Percentiles rank a stretch among this genome's conserved stretches.
Evolutionary conservation across 2,888 invertebrate genomes (phyloP).

Genomic region (Fragum whitleyi): DNA sequence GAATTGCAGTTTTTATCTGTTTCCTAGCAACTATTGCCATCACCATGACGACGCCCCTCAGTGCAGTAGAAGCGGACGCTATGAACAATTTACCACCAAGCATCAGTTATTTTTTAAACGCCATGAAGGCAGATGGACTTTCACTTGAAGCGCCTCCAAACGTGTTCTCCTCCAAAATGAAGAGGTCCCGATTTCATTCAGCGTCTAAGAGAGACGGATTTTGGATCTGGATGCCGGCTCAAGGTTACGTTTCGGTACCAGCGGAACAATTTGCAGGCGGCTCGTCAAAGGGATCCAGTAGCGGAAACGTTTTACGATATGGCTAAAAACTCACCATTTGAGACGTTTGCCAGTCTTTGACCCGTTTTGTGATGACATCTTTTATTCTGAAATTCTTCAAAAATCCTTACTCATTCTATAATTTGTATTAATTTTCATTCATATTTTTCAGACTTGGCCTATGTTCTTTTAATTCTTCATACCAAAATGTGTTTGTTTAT

Average conservation of each 20-base stretch:
- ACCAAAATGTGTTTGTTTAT: too few species aligned
- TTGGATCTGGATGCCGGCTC: slow-evolving; percentile 84
- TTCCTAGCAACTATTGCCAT: slow-evolving; percentile 58
- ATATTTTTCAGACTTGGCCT: not conserved
- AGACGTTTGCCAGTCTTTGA: too few species aligned
- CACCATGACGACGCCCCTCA: slow-evolving; percentile 51
- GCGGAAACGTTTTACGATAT: slow-evolving; percentile 78
- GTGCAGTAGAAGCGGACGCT: slow-evolving; percentile 48
- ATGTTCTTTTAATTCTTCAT: not conserved
- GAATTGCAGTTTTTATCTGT: slow-evolving; percentile 45
- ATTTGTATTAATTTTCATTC: too few species aligned
- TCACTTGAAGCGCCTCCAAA: slow-evolving; percentile 67
- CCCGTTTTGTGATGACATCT: too few species aligned
- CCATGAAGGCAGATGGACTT: slow-evolving; percentile 62
- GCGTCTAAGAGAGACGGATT: slow-evolving; percentile 70
- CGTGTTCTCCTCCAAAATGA: slow-evolving; percentile 65
- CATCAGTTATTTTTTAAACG: slow-evolving; percentile 57
- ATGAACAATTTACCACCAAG: slow-evolving; percentile 48
- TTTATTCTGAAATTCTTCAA: too few species aligned
- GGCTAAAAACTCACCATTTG: slow-evolving; percentile 64
- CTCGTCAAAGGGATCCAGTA: slow-evolving; percentile 41
- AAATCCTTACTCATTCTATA: too few species aligned
- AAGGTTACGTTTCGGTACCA: slow-evolving; percentile 82
- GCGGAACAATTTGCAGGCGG: slow-evolving; percentile 67
- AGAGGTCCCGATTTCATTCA: slow-evolving; percentile 51